Evolutionary conservation across 2,113 vertebrate genomes (phyloP), one percentile per base, ranked within the genome.

Genomic region (Oreocharis arfaki): DNA sequence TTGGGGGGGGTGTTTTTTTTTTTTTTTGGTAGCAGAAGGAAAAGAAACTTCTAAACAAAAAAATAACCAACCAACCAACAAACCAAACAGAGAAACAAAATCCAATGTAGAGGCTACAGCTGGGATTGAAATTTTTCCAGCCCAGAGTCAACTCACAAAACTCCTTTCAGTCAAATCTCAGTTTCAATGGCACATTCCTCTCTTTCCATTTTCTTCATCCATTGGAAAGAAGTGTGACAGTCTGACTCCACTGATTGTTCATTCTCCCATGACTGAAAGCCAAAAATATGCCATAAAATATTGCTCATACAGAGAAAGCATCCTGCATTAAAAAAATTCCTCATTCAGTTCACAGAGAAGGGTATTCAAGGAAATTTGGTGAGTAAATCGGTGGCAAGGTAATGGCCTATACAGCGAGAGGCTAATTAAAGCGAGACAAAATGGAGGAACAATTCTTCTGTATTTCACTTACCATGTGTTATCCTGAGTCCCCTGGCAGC

Each of bases 391-490:
- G 61, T 47, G 85, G 18, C 42, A 73, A 91, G 39, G 39, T 32
- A 76, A 63, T 0, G 1, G 63, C n/a, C 68, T 55, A 9, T 83
- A 55, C 1, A 0, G 35, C 15, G 83, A 80, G 63, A 67, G 11
- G 55, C 26, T 93, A 88, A 91, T 88, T 81, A 50, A 52, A 86
- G 15, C 0, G 16, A 75, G 79, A 91, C 82, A 96, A 97, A 95
- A 95, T 90, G 93, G 93, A 94, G 90, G 83, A 88, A 65, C 15
- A 84, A 37, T 68, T 92, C 59, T 87, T 73, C 64, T 64, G 20
- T 63, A 35, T 84, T 88, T 35, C 39, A 52, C 42, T 94, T 63
- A n/a, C 26, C n/a, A 11, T 47, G 57, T n/a, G 42, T 68, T 87
- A 44, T 63, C 24, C 81, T 21, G 35, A 67, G 32, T 73, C 49